These are phyloP conservation scores for Halocynthia aurantium DNA, from an alignment of 23 tunicate genomes.

Conservation along the genomic window DNA sequence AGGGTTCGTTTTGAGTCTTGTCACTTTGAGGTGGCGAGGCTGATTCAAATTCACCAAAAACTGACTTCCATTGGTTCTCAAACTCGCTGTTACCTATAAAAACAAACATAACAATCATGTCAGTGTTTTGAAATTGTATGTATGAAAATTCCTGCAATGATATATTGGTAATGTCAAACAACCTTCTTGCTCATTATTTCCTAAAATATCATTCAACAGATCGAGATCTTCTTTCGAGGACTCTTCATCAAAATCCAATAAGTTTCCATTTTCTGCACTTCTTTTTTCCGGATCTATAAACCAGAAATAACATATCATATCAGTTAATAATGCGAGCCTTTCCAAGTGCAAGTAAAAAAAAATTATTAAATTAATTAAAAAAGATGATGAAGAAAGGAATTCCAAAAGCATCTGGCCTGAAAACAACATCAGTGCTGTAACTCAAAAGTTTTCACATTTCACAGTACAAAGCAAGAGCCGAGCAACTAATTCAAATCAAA, in stretches of 20 bases:
- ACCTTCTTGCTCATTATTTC: conserved; percentile 45
- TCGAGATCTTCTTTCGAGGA: conserved; percentile 54
- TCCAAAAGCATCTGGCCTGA: too few relatives aligned
- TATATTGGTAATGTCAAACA: background rate
- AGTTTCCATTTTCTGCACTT: too few relatives aligned
- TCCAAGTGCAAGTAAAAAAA: too few relatives aligned
- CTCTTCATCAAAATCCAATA: background rate
- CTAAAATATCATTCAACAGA: conserved; percentile 65
- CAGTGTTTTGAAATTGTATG: background rate
- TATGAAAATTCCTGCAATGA: background rate
- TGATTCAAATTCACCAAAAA: conserved; percentile 78
- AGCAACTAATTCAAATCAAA: too few relatives aligned
- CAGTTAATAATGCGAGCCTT: too few relatives aligned
- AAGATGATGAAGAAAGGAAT: too few relatives aligned
- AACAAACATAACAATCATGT: background rate
- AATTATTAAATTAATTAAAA: too few relatives aligned
- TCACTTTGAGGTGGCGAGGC: conserved; percentile 13
- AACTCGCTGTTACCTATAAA: conserved; percentile 33
- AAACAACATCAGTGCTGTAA: too few relatives aligned
- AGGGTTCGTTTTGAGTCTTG: conserved; percentile 1
- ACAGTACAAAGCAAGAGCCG: too few relatives aligned
- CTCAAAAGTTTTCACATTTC: too few relatives aligned
- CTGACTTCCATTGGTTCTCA: conserved; percentile 86
- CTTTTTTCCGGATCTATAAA: too few relatives aligned
- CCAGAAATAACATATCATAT: too few relatives aligned